These are phyloP conservation scores for Diplazon laetatorius DNA, from an alignment of 2,888 invertebrate species.

Conservation along the genomic window DNA sequence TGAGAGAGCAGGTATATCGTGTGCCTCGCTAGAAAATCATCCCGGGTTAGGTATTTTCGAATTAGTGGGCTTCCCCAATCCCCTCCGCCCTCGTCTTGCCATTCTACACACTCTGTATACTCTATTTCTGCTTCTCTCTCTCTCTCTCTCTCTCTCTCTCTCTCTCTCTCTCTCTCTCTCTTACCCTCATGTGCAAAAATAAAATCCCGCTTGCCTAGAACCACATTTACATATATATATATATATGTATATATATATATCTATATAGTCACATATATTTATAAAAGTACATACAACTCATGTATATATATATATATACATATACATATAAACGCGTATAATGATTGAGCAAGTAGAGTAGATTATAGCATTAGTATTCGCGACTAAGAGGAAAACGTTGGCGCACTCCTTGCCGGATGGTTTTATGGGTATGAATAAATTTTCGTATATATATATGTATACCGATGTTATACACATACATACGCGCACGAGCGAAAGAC, in stretches of 20 bases:
- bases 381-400: slow-evolving; percentile 43
- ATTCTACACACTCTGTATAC: too few species aligned
- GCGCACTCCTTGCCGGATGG: not conserved
- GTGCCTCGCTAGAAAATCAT: slow-evolving; percentile 63
- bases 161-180: slow-evolving; percentile 14
- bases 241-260: not conserved
- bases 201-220: slow-evolving; percentile 4
- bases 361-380: slow-evolving; percentile 59
- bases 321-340: slow-evolving; percentile 17
- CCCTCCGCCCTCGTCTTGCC: slow-evolving; percentile 25
- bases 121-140: slow-evolving; percentile 3
- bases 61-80: slow-evolving; percentile 70
- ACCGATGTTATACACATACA: too few species aligned
- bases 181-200: slow-evolving; percentile 45
- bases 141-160: slow-evolving; percentile 21
- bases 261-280: slow-evolving; percentile 36
- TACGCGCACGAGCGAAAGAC: not conserved
- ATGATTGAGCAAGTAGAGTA: slow-evolving; percentile 36
- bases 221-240: slow-evolving; percentile 1
- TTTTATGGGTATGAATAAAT: slow-evolving; percentile 57
- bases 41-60: slow-evolving; percentile 73
- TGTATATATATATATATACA: not conserved
- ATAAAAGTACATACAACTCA: too few species aligned
- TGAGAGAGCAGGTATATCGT: slow-evolving; percentile 71
- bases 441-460: slow-evolving; percentile 18